Percentiles rank a stretch among this genome's conserved stretches.
phyloP scores from a whole-genome alignment of 2,888 invertebrate species.

The Callinectes sapidus region DNA sequence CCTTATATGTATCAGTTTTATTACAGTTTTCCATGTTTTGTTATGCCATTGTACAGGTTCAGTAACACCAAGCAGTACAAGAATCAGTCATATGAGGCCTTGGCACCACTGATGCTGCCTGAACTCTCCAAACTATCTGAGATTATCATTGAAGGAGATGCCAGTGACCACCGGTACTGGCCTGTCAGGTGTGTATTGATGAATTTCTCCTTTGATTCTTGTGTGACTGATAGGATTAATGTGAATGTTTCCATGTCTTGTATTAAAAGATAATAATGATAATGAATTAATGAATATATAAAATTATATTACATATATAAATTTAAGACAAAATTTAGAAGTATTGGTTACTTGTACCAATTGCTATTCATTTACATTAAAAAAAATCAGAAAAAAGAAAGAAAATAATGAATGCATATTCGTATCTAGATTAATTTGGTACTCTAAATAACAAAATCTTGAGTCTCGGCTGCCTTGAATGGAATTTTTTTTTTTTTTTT shows the following conservation, averaged over 20 bases:
- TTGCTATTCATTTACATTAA: no score
- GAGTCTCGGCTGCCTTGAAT: no score
- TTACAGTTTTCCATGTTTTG: not conserved
- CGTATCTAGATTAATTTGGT: no score
- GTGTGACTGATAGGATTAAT: not conserved
- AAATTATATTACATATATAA: not conserved
- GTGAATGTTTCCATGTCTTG: not conserved
- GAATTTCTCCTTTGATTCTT: not conserved
- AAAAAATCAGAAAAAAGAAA: no score
- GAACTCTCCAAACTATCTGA: constrained; percentile 66
- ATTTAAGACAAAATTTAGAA: not conserved
- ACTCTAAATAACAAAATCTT: no score
- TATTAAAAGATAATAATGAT: not conserved
- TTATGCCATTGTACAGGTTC: constrained; percentile 34
- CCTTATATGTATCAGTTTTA: not conserved
- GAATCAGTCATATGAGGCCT: constrained; percentile 51
- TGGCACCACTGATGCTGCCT: constrained; percentile 70
- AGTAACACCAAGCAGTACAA: constrained; percentile 47
- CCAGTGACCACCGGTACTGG: constrained; percentile 64
- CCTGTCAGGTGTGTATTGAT: constrained; percentile 61
- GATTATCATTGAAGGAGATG: constrained; percentile 63
- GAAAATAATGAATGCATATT: no score
- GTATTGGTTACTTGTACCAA: not conserved
- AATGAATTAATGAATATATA: no score
- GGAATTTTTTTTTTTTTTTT: no score